Base-by-base conservation (phyloP, 2,888 invertebrate genomes). In the Thyatira batis region DNA sequence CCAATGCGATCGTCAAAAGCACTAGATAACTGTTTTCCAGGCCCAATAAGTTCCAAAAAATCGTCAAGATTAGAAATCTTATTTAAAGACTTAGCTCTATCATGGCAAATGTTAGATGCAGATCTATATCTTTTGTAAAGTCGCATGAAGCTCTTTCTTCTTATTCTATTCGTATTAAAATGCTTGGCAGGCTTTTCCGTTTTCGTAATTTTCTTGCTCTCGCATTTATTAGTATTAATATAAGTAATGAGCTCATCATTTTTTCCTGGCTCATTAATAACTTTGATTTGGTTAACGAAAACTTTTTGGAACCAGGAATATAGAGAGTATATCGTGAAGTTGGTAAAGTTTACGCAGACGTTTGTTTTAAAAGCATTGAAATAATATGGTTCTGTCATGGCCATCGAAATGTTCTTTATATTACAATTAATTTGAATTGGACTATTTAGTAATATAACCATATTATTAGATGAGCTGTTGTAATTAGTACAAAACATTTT, bases 61-160 rank as follows among this genome's bases (percentile, higher is more conserved):
- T 89, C 87, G 1, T 89, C 84, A n/a, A 87, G 55, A 63, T 74
- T 84, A 0, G 60, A 68, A 48, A 90, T 84, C 75, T 80, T 82
- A 60, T 64, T 71, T 13, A 91, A 58, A 54, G 75, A 59, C 9
- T 76, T 83, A 49, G 28, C 61, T 58, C 61, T 78, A 54, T 78
- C 75, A 28, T 54, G 67, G 0, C 68, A 57, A 55, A 83, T 72
- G 49, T 78, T 81, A 0, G 81, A 76, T 6, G 80, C 75, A 0
- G 82, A 85, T 70, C 85, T 87, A 56, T 82, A 85, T 73, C 85
- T 89, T 59, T 74, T 86, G 50, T 83, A 79, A 17, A 84, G 70
- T 61, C 63, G 85, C 3, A 70, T 60, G 56, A 69, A 87, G 28
- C 70, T 55, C 60, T 61, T 84, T 57, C 70, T 77, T 53, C 49